Evolutionary conservation across 2,113 vertebrate genomes (phyloP).

Genomic region (Bufo gargarizans): DNA sequence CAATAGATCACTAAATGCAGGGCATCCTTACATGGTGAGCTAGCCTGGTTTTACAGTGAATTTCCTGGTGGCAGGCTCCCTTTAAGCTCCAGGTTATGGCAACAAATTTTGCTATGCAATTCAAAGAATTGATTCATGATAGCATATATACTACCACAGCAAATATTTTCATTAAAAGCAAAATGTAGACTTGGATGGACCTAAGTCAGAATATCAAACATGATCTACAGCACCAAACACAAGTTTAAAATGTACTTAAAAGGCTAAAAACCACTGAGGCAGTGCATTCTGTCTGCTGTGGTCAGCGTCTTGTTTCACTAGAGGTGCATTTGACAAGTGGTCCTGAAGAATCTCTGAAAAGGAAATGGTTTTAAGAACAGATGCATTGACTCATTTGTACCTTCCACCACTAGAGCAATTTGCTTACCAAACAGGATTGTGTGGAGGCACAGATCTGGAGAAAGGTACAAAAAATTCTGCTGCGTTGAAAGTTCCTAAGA

Average conservation of each 20-base stretch:
- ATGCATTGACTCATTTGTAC: neutral
- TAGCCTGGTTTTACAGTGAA: no score
- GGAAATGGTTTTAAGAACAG: constrained; percentile 22
- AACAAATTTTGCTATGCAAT: neutral
- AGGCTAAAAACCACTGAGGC: constrained; percentile 34
- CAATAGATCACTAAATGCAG: no score
- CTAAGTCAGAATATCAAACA: constrained; percentile 13
- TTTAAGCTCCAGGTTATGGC: neutral
- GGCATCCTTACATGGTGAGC: no score
- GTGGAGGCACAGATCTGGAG: no score
- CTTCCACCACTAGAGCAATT: neutral
- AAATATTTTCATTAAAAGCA: constrained; percentile 18
- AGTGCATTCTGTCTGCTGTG: constrained; percentile 7
- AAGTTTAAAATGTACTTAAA: constrained; percentile 24
- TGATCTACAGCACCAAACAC: constrained; percentile 27
- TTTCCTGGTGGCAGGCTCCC: no score
- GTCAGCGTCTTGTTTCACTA: constrained; percentile 27
- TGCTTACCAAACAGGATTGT: neutral
- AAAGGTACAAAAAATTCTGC: no score
- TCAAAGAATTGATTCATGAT: neutral
- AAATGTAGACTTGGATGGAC: constrained; percentile 10
- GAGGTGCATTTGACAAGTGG: constrained; percentile 37
- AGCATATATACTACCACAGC: neutral
- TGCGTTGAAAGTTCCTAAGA: no score
- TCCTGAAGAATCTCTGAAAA: neutral